These are phyloP conservation scores for Chionomys nivalis DNA, from an alignment of 2,113 vertebrate genomes.

Conservation along the genomic window DNA sequence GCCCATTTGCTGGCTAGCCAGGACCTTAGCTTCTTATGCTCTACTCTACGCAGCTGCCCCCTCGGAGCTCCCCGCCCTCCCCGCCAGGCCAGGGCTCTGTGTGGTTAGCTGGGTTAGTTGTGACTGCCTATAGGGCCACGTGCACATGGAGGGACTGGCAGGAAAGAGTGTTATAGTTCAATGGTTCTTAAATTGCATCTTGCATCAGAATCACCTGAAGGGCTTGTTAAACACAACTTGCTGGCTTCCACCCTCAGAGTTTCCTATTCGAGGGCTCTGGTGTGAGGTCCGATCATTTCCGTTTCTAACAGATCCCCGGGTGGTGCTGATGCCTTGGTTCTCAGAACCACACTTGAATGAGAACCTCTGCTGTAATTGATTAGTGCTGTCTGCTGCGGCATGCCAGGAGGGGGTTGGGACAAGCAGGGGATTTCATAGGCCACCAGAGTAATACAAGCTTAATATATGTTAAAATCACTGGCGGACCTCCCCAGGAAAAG, in stretches of 20 bases:
- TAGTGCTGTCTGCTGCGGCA: background rate
- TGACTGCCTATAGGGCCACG: background rate
- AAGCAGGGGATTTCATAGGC: conserved; percentile 6
- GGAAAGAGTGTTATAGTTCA: conserved; percentile 3
- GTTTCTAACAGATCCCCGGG: conserved; percentile 23
- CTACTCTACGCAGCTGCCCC: background rate
- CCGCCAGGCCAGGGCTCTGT: background rate
- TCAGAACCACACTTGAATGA: conserved; percentile 36
- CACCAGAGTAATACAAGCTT: background rate
- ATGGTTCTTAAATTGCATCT: conserved; percentile 13
- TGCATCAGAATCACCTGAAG: conserved; percentile 31
- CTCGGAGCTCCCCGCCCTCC: too few species aligned
- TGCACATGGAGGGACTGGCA: background rate
- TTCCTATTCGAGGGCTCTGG: background rate
- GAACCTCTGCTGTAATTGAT: conserved; percentile 18
- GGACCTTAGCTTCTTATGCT: background rate
- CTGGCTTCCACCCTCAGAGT: background rate
- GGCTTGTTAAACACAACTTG: conserved; percentile 37
- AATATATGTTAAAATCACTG: conserved; percentile 34
- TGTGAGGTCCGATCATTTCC: conserved; percentile 6
- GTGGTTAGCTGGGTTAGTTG: background rate
- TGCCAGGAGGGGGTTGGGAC: background rate
- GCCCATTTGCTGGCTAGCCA: background rate
- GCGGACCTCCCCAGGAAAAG: conserved; percentile 11
- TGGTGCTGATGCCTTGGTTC: background rate